Evolutionary conservation across 2,888 invertebrate species (phyloP).

Genomic region (Rugalucina vietnamica): DNA sequence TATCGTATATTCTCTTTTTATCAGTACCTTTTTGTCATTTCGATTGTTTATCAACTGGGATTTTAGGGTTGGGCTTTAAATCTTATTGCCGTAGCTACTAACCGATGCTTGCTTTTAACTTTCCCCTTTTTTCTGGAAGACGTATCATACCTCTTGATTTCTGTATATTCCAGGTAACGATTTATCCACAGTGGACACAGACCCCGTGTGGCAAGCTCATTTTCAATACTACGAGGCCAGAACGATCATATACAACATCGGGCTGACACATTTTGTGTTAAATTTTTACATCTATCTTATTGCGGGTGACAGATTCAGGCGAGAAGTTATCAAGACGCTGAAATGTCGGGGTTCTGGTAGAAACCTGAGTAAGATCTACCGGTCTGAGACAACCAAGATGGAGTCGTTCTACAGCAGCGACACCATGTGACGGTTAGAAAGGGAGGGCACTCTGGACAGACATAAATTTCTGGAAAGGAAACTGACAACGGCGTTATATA

Average conservation of each 20-base stretch:
- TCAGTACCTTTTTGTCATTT: too few species aligned
- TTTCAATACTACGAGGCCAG: slow-evolving; percentile 73
- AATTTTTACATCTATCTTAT: slow-evolving; percentile 82
- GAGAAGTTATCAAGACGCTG: slow-evolving; percentile 66
- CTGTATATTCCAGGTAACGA: slow-evolving; percentile 43
- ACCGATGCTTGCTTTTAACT: too few species aligned
- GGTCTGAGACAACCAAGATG: slow-evolving; percentile 60
- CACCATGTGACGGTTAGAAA: slow-evolving; percentile 25
- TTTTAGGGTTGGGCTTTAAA: too few species aligned
- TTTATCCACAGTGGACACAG: slow-evolving; percentile 60
- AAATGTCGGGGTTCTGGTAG: slow-evolving; percentile 36
- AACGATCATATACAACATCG: slow-evolving; percentile 77
- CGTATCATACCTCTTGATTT: too few species aligned
- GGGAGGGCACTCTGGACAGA: too few species aligned
- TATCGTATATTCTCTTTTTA: too few species aligned
- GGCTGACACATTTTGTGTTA: slow-evolving; percentile 81
- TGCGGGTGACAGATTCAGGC: slow-evolving; percentile 81
- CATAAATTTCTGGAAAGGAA: too few species aligned
- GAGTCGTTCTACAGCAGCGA: slow-evolving; percentile 65
- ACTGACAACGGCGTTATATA: too few species aligned
- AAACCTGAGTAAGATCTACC: slow-evolving; percentile 30
- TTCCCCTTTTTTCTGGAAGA: too few species aligned
- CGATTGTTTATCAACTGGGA: too few species aligned
- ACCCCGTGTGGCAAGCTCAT: slow-evolving; percentile 75
- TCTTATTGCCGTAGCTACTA: too few species aligned